Evolutionary conservation across 2,888 invertebrate genomes (phyloP).

Genomic region (Phaedon cochleariae): DNA sequence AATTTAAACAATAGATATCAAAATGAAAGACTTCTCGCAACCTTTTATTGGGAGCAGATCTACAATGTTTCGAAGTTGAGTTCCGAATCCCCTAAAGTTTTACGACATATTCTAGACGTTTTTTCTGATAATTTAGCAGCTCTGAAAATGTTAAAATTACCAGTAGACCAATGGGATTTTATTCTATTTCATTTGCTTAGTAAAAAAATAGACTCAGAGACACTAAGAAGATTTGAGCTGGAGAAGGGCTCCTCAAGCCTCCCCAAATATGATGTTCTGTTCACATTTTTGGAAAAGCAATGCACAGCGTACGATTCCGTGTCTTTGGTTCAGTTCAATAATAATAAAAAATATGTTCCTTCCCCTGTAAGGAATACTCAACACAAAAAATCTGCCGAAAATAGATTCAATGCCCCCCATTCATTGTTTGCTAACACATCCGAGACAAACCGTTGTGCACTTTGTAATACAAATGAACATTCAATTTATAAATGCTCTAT

Average conservation of each 20-base stretch:
- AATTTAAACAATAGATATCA: neutral
- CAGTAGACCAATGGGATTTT: constrained; percentile 9
- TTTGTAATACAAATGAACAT: neutral
- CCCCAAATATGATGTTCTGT: neutral
- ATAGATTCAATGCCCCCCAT: neutral
- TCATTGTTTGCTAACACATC: neutral
- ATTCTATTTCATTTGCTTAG: constrained; percentile 9
- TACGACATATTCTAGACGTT: neutral
- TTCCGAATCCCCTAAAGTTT: neutral
- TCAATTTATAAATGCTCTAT: constrained; percentile 7
- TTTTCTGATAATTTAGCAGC: too few relatives aligned
- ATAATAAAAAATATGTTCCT: too few relatives aligned
- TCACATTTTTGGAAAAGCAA: neutral
- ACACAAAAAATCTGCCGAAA: neutral
- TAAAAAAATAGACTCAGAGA: constrained; percentile 8
- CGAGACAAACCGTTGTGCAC: neutral
- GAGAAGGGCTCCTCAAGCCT: neutral
- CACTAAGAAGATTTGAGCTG: constrained; percentile 1
- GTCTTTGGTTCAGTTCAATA: too few relatives aligned
- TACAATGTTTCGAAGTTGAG: neutral
- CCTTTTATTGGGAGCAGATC: neutral
- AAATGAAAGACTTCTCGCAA: neutral
- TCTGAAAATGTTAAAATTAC: too few relatives aligned
- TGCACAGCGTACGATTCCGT: neutral
- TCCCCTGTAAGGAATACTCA: too few relatives aligned